Percentiles rank a stretch among this genome's conserved stretches.
Evolutionary conservation across 1,140 invertebrate genomes (phyloP).

Genomic region (Drosophila repletoides): DNA sequence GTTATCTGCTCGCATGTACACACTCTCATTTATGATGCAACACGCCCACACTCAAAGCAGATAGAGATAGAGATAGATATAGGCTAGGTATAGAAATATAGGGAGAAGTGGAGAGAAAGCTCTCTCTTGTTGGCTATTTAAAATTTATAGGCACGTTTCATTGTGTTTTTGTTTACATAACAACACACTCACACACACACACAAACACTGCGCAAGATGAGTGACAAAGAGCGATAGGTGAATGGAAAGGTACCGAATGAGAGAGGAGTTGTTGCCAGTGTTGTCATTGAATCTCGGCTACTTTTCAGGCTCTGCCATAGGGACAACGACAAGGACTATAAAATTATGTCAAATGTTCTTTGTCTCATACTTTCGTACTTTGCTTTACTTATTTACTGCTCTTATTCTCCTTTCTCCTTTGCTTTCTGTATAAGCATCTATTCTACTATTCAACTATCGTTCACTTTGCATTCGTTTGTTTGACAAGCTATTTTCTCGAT

Average conservation of each 20-base stretch:
- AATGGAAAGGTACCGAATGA: not conserved
- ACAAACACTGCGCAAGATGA: not conserved
- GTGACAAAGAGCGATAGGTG: not conserved
- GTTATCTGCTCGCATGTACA: slow-evolving; percentile 17
- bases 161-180: slow-evolving; percentile 55
- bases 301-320: slow-evolving; percentile 19
- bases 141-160: slow-evolving; percentile 55
- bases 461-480: slow-evolving; percentile 41
- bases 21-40: slow-evolving; percentile 35
- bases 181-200: slow-evolving; percentile 23
- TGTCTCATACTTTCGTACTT: slow-evolving; percentile 21
- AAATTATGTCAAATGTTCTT: slow-evolving; percentile 60
- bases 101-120: not conserved
- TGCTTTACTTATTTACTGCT: slow-evolving; percentile 45
- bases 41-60: not conserved
- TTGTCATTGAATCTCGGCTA: slow-evolving; percentile 35
- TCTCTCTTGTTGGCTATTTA: slow-evolving; percentile 40
- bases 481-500: slow-evolving; percentile 26
- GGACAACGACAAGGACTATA: slow-evolving; percentile 21
- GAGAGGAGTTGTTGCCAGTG: not conserved
- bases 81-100: not conserved
- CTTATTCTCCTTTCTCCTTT: not conserved
- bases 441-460: slow-evolving; percentile 23
- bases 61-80: not conserved
- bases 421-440: slow-evolving; percentile 6